Conservation (phyloP, 2,888 invertebrate species). For the Thereva unica region DNA sequence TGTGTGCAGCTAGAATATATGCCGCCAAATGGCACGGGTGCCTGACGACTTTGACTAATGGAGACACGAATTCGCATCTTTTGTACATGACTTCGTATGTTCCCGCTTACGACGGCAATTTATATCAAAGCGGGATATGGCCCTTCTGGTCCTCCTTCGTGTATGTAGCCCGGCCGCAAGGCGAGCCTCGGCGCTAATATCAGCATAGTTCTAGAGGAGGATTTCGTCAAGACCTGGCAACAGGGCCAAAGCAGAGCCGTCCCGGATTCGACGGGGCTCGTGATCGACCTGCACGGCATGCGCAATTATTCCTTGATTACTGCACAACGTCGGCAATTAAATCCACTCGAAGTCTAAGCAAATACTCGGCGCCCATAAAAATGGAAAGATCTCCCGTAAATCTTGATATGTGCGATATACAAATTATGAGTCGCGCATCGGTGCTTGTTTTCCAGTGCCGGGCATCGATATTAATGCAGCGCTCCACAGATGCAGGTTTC, state of each 20-base stretch:
- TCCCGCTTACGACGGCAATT: conserved; percentile 23
- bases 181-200: conserved; percentile 5
- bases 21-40: conserved; percentile 3
- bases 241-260: background rate
- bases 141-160: background rate
- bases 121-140: conserved; percentile 5
- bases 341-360: conserved; percentile 25
- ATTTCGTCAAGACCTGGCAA: background rate
- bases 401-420: conserved; percentile 32
- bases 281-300: conserved; percentile 30
- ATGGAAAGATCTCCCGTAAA: conserved; percentile 31
- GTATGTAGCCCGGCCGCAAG: background rate
- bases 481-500: background rate
- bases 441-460: background rate
- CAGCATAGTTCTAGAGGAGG: conserved; percentile 1
- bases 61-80: conserved; percentile 16
- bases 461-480: conserved; percentile 4
- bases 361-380: conserved; percentile 28
- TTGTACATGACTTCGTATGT: conserved; percentile 25
- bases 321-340: conserved; percentile 28
- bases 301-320: conserved; percentile 30
- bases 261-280: conserved; percentile 3
- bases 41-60: conserved; percentile 27
- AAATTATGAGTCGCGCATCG: conserved; percentile 26
- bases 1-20: conserved; percentile 15